Percentiles rank a stretch among this genome's conserved stretches.
Evolutionary conservation across 2,113 vertebrate genomes (phyloP).

Genomic region (Tringa solitaria): DNA sequence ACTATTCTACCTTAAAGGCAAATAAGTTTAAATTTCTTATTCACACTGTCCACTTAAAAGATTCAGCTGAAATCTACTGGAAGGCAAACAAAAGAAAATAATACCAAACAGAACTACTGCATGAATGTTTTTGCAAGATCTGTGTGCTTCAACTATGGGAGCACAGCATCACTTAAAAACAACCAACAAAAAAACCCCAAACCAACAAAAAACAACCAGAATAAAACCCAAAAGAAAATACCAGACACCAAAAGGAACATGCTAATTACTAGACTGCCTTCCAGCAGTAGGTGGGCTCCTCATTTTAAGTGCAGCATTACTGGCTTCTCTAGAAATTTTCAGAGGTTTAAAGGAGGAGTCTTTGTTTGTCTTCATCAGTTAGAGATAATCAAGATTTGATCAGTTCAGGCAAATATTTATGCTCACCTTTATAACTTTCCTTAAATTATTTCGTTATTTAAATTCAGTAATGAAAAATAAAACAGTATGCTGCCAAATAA

Average conservation of each 20-base stretch:
- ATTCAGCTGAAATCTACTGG: background rate
- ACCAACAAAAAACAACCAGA: rapidly evolving
- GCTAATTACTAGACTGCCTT: background rate
- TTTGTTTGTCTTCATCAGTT: background rate
- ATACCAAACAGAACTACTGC: background rate
- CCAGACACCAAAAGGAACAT: background rate
- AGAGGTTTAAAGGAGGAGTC: background rate
- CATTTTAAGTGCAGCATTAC: background rate
- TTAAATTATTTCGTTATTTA: background rate
- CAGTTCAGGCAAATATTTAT: background rate
- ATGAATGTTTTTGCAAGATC: background rate
- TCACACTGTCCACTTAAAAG: background rate
- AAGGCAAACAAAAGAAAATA: background rate
- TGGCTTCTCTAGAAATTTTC: background rate
- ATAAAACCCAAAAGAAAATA: background rate
- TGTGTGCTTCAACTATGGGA: background rate
- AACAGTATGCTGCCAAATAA: background rate
- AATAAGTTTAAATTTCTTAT: background rate
- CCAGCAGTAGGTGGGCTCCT: background rate
- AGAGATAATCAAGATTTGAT: background rate
- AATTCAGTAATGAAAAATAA: background rate
- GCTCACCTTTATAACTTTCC: background rate
- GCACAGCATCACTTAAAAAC: background rate
- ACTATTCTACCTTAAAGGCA: background rate
- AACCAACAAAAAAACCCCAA: background rate